Evolutionary conservation across 2,888 invertebrate genomes (phyloP), one percentile per base, ranked within the genome.

Genomic region (Abrostola tripartita): DNA sequence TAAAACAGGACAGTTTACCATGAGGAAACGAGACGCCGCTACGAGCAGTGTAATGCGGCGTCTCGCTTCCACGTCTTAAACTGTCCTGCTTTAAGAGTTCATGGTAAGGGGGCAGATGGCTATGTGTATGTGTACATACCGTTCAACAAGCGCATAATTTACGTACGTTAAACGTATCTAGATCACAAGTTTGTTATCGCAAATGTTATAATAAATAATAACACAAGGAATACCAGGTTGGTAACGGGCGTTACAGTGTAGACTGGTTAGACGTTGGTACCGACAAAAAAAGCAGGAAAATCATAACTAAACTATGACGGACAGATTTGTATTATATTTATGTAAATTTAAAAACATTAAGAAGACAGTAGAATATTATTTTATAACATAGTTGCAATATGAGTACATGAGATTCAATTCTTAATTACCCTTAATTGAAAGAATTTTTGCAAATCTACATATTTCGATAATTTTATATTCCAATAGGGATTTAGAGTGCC

Each of bases 271-370:
- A 37, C 52, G 14, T 68, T 53, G 44, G 12, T 11, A 41, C 24
- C 50, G 37, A 62, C 58, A 65, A 60, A 64, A 72, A 68, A 68
- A 78, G 75, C 79, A 71, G 61, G 60, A 64, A 68, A 68, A 62
- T 38, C 41, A 7, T 24, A 55, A 54, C n/a, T 51, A 54, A 47
- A 75, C 49, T 47, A 51, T 59, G 37, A 55, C 41, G 12, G 59
- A 58, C 42, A 38, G 51, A 58, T 58, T 58, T 68, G 40, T 58
- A 61, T 9, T 60, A 54, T 59, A 54, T 57, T 44, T 61, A 55
- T 55, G 35, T 37, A 42, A 42, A 37, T 37, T n/a, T n/a, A n/a
- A 41, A 24, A 24, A 24, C 24, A 24, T 24, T 24, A 24, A 24
- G 1, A 4, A 24, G 24, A 4, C 24, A n/a, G n/a, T n/a, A 24